A percentile compares a stretch with the other conserved stretches of the same genome.
Evolutionary conservation across 1,140 invertebrate species (phyloP).

Genomic region (Chironomus striatipennis): DNA sequence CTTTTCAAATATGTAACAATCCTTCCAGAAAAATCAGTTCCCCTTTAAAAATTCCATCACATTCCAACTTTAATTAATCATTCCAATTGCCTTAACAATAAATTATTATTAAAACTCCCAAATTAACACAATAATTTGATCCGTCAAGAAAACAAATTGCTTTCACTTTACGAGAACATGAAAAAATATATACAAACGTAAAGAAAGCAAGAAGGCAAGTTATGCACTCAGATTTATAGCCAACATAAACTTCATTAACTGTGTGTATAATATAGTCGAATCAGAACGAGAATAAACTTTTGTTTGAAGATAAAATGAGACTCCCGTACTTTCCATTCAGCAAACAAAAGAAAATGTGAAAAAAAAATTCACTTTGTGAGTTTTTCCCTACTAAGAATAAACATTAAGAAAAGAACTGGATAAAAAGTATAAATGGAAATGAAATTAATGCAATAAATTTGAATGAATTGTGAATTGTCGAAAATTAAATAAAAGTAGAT

Average conservation of each 20-base stretch:
- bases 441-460: constrained; percentile 23
- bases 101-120: background rate
- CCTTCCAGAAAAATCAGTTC: too few relatives aligned
- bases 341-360: background rate
- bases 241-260: constrained; percentile 14
- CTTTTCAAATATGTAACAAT: too few relatives aligned
- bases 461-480: constrained; percentile 21
- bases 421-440: constrained; percentile 6
- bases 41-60: too few relatives aligned
- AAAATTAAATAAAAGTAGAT: constrained; percentile 20
- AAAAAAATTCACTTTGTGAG: background rate
- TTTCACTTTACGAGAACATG: background rate
- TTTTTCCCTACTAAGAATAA: background rate
- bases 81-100: too few relatives aligned
- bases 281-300: background rate
- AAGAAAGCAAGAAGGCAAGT: background rate
- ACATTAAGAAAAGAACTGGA: background rate
- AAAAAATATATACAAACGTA: background rate
- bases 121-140: constrained; percentile 15
- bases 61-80: too few relatives aligned
- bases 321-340: background rate
- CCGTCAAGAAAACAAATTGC: background rate
- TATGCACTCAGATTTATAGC: background rate
- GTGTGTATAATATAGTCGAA: background rate
- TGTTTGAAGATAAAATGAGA: background rate